phyloP scores from a whole-genome alignment of 2,888 invertebrate species.

The Herminia tarsipennalis region DNA sequence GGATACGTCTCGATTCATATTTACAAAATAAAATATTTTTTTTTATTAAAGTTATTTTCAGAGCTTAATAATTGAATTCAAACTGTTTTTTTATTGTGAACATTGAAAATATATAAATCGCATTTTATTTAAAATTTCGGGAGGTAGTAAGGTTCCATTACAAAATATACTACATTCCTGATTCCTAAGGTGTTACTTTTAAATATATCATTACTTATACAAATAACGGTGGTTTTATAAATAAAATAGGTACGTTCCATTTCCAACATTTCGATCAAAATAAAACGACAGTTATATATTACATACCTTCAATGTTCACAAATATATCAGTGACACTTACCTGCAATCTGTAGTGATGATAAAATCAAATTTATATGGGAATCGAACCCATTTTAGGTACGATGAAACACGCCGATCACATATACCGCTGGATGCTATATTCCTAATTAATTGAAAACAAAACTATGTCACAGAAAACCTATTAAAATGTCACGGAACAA shows the following conservation, averaged over 20 bases:
- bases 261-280: too few relatives aligned
- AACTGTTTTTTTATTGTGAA: slow-evolving; percentile 3
- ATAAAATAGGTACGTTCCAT: too few relatives aligned
- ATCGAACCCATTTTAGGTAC: slow-evolving; percentile 9
- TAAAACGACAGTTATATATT: too few relatives aligned
- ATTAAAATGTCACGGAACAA: too few relatives aligned
- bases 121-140: neutral
- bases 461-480: too few relatives aligned
- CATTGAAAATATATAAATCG: slow-evolving; percentile 8
- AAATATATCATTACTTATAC: too few relatives aligned
- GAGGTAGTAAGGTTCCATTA: too few relatives aligned
- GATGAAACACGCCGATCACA: neutral
- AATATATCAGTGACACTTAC: slow-evolving; percentile 3
- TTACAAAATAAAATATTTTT: neutral
- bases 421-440: neutral
- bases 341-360: neutral
- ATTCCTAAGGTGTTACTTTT: too few relatives aligned
- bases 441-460: too few relatives aligned
- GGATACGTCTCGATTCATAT: slow-evolving; percentile 46
- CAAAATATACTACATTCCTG: too few relatives aligned
- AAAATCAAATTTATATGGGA: neutral
- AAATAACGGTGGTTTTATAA: too few relatives aligned
- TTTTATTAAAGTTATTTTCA: neutral
- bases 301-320: slow-evolving; percentile 1
- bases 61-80: neutral